Conservation (phyloP, 2,797 vertebrate genomes). For the Syncerus caffer region DNA sequence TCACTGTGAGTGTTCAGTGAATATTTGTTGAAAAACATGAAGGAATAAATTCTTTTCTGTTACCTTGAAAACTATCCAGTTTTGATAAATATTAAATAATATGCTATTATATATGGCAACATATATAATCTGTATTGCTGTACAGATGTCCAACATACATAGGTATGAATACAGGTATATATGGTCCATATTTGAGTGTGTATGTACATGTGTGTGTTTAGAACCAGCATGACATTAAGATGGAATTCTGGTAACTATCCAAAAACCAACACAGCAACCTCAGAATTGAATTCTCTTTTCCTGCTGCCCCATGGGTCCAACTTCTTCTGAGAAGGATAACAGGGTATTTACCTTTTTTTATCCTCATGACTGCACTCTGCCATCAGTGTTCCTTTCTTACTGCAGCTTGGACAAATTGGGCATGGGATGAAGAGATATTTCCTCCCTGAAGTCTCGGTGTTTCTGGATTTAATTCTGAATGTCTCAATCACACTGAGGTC, state of each 20-base stretch:
- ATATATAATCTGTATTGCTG: background rate
- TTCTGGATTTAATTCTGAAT: slow-evolving; percentile 8
- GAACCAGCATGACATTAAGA: background rate
- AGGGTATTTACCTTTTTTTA: background rate
- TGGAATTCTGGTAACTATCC: background rate
- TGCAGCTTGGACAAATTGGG: background rate
- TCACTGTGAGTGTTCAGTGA: background rate
- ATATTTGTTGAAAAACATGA: background rate
- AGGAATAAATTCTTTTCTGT: background rate
- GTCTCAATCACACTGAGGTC: background rate
- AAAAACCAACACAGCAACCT: background rate
- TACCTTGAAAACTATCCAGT: background rate
- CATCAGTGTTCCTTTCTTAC: background rate
- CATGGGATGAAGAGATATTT: background rate
- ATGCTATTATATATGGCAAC: background rate
- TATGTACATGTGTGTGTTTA: background rate
- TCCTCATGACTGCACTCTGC: background rate
- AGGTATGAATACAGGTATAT: background rate
- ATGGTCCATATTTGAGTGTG: background rate
- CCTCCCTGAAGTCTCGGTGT: background rate
- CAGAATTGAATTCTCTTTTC: background rate
- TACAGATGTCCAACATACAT: background rate
- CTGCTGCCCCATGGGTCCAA: background rate
- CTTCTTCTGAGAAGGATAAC: background rate
- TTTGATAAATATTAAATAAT: background rate